phyloP scores from a whole-genome alignment of 2,888 invertebrate species.

The Sabatieria punctata region DNA sequence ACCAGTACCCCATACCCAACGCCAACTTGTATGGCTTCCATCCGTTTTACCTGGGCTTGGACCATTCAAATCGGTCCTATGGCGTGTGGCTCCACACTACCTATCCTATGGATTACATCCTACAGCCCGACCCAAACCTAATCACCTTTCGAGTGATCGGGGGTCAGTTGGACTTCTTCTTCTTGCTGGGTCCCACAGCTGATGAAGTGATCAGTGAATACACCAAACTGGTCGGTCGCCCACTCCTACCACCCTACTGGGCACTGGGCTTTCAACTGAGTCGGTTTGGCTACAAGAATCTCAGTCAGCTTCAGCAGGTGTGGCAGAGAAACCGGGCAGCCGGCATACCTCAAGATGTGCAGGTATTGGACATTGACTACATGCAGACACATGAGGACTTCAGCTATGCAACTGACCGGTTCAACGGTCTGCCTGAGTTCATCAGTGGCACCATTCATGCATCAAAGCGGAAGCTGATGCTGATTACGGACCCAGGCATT shows the following conservation, averaged over 20 bases:
- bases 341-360: constrained; percentile 41
- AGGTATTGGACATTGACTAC: constrained; percentile 71
- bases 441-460: constrained; percentile 46
- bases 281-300: constrained; percentile 1
- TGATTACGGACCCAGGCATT: constrained; percentile 39
- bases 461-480: constrained; percentile 56
- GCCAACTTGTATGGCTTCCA: constrained; percentile 5
- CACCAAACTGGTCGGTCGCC: constrained; percentile 7
- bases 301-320: neutral
- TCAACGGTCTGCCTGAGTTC: constrained; percentile 48
- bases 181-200: constrained; percentile 25
- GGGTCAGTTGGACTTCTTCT: constrained; percentile 22
- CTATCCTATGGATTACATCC: neutral
- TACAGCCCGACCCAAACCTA: constrained; percentile 6
- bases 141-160: constrained; percentile 49
- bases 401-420: constrained; percentile 49
- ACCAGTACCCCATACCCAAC: constrained; percentile 15
- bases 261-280: no score
- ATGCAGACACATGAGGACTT: constrained; percentile 63
- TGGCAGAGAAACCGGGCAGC: constrained; percentile 29
- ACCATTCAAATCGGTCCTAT: neutral
- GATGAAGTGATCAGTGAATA: constrained; percentile 21
- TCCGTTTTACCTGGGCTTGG: constrained; percentile 4
- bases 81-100: constrained; percentile 3
- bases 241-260: constrained; percentile 7